A percentile compares a stretch with the other conserved stretches of the same genome.
These are phyloP conservation scores for Eptesicus fuscus DNA, from an alignment of 2,113 vertebrate genomes.

Conservation along the genomic window DNA sequence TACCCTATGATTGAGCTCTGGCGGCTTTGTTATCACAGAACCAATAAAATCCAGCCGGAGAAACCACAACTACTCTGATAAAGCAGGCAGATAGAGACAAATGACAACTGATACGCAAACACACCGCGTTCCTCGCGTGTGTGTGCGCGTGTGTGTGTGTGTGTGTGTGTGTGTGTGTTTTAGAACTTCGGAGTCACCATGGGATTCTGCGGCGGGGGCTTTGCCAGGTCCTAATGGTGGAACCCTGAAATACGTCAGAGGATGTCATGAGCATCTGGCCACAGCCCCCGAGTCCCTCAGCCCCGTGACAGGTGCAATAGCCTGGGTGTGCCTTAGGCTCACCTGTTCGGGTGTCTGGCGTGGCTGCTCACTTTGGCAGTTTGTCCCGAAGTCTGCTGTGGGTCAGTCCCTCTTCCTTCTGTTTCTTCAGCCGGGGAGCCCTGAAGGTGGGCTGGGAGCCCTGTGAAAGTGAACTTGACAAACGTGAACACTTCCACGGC, in stretches of 20 bases:
- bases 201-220: background rate
- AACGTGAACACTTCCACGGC: background rate
- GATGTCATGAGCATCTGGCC: background rate
- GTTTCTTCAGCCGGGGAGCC: background rate
- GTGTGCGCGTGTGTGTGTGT: background rate
- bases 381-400: background rate
- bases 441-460: background rate
- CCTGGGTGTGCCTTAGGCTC: background rate
- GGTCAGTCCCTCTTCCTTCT: background rate
- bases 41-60: background rate
- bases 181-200: background rate
- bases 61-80: background rate
- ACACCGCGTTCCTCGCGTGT: background rate
- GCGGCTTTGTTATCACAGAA: background rate
- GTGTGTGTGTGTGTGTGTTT: background rate
- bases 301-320: background rate
- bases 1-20: background rate
- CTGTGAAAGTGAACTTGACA: background rate
- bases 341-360: background rate
- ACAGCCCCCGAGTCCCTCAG: background rate
- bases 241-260: background rate
- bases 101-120: background rate
- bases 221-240: background rate
- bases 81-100: background rate
- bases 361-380: background rate